Base-by-base conservation (phyloP, 2,797 vertebrate species). In the Pteropus rufus region DNA sequence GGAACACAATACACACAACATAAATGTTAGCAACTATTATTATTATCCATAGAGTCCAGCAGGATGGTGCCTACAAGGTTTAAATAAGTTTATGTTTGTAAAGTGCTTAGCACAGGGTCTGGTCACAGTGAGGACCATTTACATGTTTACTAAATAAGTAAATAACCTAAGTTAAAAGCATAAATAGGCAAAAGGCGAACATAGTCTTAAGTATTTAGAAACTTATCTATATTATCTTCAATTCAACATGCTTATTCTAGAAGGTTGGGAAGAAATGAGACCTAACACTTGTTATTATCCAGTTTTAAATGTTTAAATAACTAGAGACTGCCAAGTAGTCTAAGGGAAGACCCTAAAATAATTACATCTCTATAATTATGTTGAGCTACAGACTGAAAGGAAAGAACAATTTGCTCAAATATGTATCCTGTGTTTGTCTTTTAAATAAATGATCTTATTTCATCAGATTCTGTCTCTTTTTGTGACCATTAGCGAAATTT, bases 291-390 rank as follows among this genome's bases (percentile, higher is more conserved):
- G 4, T 31, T 60, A 49, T 49, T 31, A 54, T 49, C 36, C 49
- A 52, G 69, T 65, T 84, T 87, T 34, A 44, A 64, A 16, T 46
- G 81, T 88, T 70, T 56, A 76, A 92, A 79, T 80, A 69, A 62
- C n/a, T 81, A 64, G 44, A 7, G 31, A 24, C 10, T 41, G 39
- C 23, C 46, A 44, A 29, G 34, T 46, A 31, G 26, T 31, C 24
- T 70, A 77, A 86, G 31, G 15, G 14, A 19, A 67, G 21, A 18
- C 12, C 23, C n/a, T 70, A 58, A 34, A 8, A 14, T 3, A 29
- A 90, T 72, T 72, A 26, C 58, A 31, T 23, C 19, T 93, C 75
- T 23, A 7, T 18, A 49, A 69, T 15, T 16, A 0, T 6, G 7
- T 23, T 16, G 70, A 76, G n/a, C 34, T 31, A 67, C 46, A 49